Conservation (phyloP, 2,888 invertebrate species). For the Drosophila fulvimacula region DNA sequence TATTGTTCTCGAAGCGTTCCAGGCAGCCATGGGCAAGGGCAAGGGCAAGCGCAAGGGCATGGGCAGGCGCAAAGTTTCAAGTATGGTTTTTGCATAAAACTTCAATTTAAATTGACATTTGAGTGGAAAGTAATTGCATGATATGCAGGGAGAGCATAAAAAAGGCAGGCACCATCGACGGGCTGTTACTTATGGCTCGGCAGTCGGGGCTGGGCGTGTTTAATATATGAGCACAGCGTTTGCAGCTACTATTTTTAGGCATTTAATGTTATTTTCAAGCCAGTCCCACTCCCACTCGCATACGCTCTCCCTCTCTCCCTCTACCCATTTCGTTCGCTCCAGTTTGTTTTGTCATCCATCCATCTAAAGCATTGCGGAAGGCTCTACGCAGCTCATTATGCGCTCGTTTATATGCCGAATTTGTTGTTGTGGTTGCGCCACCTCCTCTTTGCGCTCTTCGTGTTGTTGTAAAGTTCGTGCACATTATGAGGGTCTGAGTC, state of each 20-base stretch:
- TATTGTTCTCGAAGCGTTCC: conserved; percentile 60
- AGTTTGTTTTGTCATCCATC: conserved; percentile 38
- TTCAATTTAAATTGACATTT: conserved; percentile 81
- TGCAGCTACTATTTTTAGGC: conserved; percentile 68
- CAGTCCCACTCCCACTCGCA: background rate
- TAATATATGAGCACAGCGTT: conserved; percentile 66
- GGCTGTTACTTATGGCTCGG: conserved; percentile 53
- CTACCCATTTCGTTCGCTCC: background rate
- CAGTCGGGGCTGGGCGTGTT: conserved; percentile 59
- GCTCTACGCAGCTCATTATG: conserved; percentile 77
- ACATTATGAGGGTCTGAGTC: conserved; percentile 69
- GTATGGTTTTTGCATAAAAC: conserved; percentile 80
- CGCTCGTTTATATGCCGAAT: conserved; percentile 80
- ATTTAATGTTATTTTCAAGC: conserved; percentile 74
- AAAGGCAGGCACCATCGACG: conserved; percentile 65
- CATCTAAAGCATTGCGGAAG: conserved; percentile 53
- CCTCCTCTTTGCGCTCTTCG: conserved; percentile 24
- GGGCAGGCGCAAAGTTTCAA: conserved; percentile 69
- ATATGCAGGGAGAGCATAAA: conserved; percentile 75
- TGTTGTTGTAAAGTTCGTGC: conserved; percentile 52
- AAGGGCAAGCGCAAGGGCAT: conserved; percentile 22
- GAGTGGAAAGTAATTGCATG: conserved; percentile 82
- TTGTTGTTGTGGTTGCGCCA: conserved; percentile 69
- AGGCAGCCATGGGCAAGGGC: background rate
- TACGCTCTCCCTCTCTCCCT: background rate